Evolutionary conservation across 2,113 vertebrate species (phyloP), one percentile per base, ranked within the genome.

Genomic region (Euleptes europaea): DNA sequence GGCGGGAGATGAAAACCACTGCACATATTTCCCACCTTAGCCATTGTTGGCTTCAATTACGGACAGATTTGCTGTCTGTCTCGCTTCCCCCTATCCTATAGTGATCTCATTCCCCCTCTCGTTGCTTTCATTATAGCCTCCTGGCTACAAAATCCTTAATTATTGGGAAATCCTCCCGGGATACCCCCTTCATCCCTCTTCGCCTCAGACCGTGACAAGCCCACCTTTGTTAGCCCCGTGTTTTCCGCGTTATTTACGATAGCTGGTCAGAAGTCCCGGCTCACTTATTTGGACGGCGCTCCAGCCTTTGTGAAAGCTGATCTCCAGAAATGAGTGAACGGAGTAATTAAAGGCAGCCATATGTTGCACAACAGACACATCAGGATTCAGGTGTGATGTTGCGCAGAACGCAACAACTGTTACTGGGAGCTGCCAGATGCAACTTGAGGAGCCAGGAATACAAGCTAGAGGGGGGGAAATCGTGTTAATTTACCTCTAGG

Each of bases 401-500:
- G 92, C 91, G 54, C 87, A 85, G 35, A 88, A 88, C 28, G 38
- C 26, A 72, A 66, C 84, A 80, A 85, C 84, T 84, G 88, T 54
- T 87, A 31, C 35, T 86, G 72, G 89, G 84, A 82, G 93, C 93
- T 93, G 57, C 89, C 88, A 13, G 15, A 86, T 85, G 90, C 71
- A 83, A 35, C 69, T 74, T 83, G 67, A 91, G 88, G 33, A 82
- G 70, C 82, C 60, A 65, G 79, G 65, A 63, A 33, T 47, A 85
- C 70, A 82, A 88, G 70, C n/a, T n/a, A 82, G 66, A 38, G 10
- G 6, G 19, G 9, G 88, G 90, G 93, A 80, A 28, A 90, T 92
- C 82, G 65, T 85, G 91, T 84, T 94, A 76, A 94, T 95, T 94
- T 95, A 85, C 88, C 86, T 87, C 74, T 74, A 78, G 86, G 88